These are phyloP conservation scores for Albula glossodonta DNA, from an alignment of 2,113 vertebrate species.

Conservation along the genomic window DNA sequence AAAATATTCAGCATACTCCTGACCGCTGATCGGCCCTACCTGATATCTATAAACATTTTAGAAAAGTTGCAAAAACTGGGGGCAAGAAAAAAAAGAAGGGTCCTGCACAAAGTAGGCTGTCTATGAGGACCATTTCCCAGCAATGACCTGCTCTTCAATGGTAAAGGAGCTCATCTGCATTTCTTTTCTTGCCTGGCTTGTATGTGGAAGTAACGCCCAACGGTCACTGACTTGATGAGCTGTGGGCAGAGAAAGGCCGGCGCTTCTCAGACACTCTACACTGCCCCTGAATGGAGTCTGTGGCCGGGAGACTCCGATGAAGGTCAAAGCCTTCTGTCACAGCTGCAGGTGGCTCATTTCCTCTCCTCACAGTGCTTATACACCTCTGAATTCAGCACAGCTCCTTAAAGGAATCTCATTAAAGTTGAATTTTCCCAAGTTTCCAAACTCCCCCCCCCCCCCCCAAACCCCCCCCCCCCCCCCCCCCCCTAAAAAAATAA, in stretches of 20 bases:
- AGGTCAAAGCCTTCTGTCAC: conserved; percentile 87
- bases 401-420: conserved; percentile 36
- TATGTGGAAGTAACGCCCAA: conserved; percentile 87
- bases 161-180: conserved; percentile 86
- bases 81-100: conserved; percentile 4
- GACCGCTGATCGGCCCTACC: conserved; percentile 17
- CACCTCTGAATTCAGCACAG: conserved; percentile 53
- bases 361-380: conserved; percentile 70
- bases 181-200: conserved; percentile 86
- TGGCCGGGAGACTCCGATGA: conserved; percentile 75
- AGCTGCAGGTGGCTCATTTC: conserved; percentile 84
- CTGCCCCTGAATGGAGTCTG: conserved; percentile 70
- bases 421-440: conserved; percentile 25
- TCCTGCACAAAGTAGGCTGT: conserved; percentile 74
- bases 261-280: conserved; percentile 70
- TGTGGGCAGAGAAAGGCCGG: conserved; percentile 62
- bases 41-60: conserved; percentile 22
- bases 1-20: background rate
- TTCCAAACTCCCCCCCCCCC: background rate
- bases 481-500: background rate
- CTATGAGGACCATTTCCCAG: conserved; percentile 80
- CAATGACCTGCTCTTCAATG: conserved; percentile 80
- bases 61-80: conserved; percentile 21
- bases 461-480: background rate
- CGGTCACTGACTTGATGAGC: conserved; percentile 76